phyloP scores from a whole-genome alignment of 2,113 vertebrate species.

The Dipodomys stephensi region DNA sequence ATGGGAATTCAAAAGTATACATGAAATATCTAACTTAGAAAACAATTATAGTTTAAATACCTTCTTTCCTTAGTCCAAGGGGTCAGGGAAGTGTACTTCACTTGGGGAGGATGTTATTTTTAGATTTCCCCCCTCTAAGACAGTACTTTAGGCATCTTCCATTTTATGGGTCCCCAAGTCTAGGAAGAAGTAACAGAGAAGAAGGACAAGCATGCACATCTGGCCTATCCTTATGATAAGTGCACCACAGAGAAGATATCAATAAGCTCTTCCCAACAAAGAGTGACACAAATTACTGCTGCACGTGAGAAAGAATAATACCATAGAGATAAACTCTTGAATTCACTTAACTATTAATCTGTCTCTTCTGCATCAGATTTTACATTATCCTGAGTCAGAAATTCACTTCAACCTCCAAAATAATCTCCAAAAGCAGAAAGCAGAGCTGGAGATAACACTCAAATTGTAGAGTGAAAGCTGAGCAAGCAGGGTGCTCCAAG shows the following conservation, averaged over 20 bases:
- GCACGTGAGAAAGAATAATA: background rate
- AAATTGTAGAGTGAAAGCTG: no score
- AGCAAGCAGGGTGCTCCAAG: no score
- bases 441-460: no score
- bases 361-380: background rate
- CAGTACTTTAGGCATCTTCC: background rate
- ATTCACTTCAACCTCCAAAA: background rate
- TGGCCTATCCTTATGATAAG: background rate
- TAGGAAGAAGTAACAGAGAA: background rate
- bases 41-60: slow-evolving; percentile 23
- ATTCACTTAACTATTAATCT: background rate
- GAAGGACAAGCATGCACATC: background rate
- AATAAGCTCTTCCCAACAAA: background rate
- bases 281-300: background rate
- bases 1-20: background rate
- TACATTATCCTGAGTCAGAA: background rate
- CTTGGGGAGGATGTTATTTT: background rate
- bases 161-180: background rate
- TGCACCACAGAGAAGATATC: background rate
- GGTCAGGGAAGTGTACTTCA: background rate
- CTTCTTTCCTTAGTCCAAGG: slow-evolving; percentile 23
- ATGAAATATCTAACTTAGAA: background rate
- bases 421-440: no score
- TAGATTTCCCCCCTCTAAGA: background rate
- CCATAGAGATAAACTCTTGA: background rate